These are phyloP conservation scores for Chouioia cunea DNA, from an alignment of 2,888 invertebrate species.

Conservation along the genomic window DNA sequence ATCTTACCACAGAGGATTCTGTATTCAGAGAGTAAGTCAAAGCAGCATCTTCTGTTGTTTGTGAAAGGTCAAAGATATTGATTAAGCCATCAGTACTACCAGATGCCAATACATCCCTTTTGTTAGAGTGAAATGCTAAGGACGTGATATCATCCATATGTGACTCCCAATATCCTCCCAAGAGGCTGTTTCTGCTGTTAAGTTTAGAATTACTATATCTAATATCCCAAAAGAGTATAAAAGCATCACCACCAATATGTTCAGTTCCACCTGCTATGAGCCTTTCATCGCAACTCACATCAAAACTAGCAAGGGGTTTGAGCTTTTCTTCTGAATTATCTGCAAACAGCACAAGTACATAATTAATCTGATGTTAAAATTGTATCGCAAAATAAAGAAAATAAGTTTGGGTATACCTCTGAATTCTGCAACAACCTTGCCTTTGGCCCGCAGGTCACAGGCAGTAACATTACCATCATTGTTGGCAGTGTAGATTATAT, in stretches of 20 bases:
- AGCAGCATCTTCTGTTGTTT: conserved; percentile 84
- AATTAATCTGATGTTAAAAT: conserved; percentile 40
- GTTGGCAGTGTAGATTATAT: conserved; percentile 74
- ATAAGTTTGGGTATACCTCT: conserved; percentile 62
- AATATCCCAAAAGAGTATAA: conserved; percentile 85
- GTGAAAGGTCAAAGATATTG: conserved; percentile 84
- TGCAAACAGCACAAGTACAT: conserved; percentile 59
- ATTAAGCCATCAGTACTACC: conserved; percentile 88
- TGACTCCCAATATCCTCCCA: conserved; percentile 87
- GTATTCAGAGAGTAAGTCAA: conserved; percentile 82
- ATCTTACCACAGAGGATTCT: conserved; percentile 78
- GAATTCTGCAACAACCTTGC: conserved; percentile 67
- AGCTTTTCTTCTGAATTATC: conserved; percentile 66
- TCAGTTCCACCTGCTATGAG: conserved; percentile 84
- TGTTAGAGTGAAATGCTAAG: conserved; percentile 75
- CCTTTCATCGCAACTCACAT: conserved; percentile 78
- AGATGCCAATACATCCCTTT: conserved; percentile 77
- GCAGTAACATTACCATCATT: conserved; percentile 73
- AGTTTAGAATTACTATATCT: conserved; percentile 70
- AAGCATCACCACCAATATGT: conserved; percentile 77
- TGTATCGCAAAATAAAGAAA: conserved; percentile 28
- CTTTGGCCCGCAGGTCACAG: conserved; percentile 75
- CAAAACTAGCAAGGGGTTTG: conserved; percentile 79
- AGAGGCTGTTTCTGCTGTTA: conserved; percentile 65
- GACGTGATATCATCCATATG: conserved; percentile 84